phyloP scores from a whole-genome alignment of 2,888 invertebrate species.

The Watsonalla binaria region DNA sequence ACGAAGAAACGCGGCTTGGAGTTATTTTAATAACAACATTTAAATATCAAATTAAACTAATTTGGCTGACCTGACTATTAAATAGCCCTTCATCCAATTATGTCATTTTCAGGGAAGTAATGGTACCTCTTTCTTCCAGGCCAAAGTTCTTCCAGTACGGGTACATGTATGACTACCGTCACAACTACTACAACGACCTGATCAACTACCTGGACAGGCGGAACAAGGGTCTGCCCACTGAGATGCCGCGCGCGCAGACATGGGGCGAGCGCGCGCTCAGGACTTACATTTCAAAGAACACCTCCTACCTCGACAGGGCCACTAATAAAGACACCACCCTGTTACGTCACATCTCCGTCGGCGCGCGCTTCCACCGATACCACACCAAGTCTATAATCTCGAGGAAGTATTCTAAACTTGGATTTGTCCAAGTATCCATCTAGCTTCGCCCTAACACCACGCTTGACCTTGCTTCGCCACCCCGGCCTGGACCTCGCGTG shows the following conservation, averaged over 20 bases:
- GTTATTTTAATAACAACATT: no score
- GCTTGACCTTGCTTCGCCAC: conserved; percentile 69
- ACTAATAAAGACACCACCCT: conserved; percentile 79
- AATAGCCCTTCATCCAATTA: no score
- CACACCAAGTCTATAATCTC: conserved; percentile 87
- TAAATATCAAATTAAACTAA: no score
- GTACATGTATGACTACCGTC: conserved; percentile 90
- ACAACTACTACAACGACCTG: conserved; percentile 92
- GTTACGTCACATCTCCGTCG: conserved; percentile 81
- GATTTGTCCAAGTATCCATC: conserved; percentile 71
- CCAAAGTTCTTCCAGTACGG: conserved; percentile 89
- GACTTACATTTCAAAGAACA: conserved; percentile 82
- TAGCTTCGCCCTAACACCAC: conserved; percentile 72
- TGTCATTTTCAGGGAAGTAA: no score
- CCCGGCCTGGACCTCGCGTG: conserved; percentile 51
- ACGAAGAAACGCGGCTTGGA: no score
- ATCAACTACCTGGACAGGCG: conserved; percentile 89
- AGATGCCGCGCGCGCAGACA: conserved; percentile 88
- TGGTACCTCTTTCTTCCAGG: conserved; percentile 56
- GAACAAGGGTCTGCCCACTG: conserved; percentile 82
- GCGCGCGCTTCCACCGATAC: conserved; percentile 84
- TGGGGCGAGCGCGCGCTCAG: conserved; percentile 91
- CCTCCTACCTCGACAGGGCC: conserved; percentile 82
- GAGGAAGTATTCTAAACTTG: conserved; percentile 82
- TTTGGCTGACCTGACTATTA: no score